These are phyloP conservation scores for Channa striata DNA, from an alignment of 2,797 vertebrate genomes.

Conservation along the genomic window DNA sequence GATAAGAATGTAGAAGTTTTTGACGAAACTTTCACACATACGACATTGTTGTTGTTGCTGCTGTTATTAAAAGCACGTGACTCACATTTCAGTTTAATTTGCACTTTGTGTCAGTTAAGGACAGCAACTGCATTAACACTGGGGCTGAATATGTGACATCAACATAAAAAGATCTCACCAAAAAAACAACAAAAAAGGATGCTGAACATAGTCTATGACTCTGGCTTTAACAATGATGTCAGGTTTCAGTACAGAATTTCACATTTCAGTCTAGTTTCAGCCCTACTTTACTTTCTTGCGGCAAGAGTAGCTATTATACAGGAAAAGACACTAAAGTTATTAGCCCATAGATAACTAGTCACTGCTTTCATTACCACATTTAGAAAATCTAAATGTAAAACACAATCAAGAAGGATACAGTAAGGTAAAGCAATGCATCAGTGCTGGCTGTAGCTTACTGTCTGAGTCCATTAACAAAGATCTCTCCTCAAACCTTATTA, in stretches of 20 bases:
- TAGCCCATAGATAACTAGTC: not conserved
- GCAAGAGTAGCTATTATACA: not conserved
- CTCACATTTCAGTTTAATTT: too few species aligned
- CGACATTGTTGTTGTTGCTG: too few species aligned
- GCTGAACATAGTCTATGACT: too few species aligned
- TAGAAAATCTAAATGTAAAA: slow-evolving; percentile 10
- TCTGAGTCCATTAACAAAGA: not conserved
- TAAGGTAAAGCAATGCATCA: slow-evolving; percentile 12
- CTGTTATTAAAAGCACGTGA: too few species aligned
- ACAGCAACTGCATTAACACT: too few species aligned
- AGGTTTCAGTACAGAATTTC: not conserved
- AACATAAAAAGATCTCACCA: too few species aligned
- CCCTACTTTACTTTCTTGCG: not conserved
- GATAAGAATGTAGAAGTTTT: too few species aligned
- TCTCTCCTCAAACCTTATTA: not conserved
- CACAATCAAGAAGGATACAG: slow-evolving; percentile 16
- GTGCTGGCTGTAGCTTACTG: slow-evolving; percentile 1
- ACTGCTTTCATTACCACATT: not conserved
- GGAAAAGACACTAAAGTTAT: not conserved
- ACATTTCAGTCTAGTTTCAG: not conserved
- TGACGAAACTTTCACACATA: too few species aligned
- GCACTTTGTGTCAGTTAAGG: too few species aligned
- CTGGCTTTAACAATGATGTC: too few species aligned
- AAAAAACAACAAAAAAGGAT: too few species aligned
- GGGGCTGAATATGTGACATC: too few species aligned